Evolutionary conservation across 92 coral and sea anemone genomes (phyloP).

Genomic region (Pocillopora meandrina): DNA sequence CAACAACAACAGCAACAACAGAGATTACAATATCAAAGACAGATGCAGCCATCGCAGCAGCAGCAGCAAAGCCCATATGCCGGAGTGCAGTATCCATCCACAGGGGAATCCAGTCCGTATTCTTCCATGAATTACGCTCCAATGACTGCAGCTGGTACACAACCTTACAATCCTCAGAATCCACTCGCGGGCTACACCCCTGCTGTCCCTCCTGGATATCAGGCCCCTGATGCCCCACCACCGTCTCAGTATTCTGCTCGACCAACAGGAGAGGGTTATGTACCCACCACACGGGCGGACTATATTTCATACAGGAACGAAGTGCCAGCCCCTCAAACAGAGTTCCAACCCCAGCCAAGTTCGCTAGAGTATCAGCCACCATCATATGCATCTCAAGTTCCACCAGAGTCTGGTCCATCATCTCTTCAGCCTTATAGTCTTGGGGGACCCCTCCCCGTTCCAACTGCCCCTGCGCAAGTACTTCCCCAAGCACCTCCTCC

Average conservation of each 20-base stretch:
- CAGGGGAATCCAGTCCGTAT: conserved; percentile 73
- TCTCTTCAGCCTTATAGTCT: conserved; percentile 50
- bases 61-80: conserved; percentile 25
- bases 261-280: conserved; percentile 48
- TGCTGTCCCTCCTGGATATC: conserved; percentile 58
- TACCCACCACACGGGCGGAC: conserved; percentile 34
- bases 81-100: conserved; percentile 33
- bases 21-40: conserved; percentile 38
- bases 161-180: conserved; percentile 45
- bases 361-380: conserved; percentile 57
- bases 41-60: conserved; percentile 43
- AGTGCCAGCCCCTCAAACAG: conserved; percentile 42
- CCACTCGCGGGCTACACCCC: conserved; percentile 44
- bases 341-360: conserved; percentile 18
- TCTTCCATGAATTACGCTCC: conserved; percentile 70
- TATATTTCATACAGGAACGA: conserved; percentile 48
- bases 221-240: conserved; percentile 48
- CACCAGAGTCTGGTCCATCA: conserved; percentile 55
- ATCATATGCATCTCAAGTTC: conserved; percentile 62
- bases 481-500: conserved; percentile 55
- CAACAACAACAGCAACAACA: conserved; percentile 83
- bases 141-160: conserved; percentile 15
- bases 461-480: conserved; percentile 54
- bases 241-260: conserved; percentile 56
- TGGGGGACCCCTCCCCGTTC: conserved; percentile 43